Base-by-base conservation (phyloP, 1,140 invertebrate genomes). In the Pseudomyrmex concolor region DNA sequence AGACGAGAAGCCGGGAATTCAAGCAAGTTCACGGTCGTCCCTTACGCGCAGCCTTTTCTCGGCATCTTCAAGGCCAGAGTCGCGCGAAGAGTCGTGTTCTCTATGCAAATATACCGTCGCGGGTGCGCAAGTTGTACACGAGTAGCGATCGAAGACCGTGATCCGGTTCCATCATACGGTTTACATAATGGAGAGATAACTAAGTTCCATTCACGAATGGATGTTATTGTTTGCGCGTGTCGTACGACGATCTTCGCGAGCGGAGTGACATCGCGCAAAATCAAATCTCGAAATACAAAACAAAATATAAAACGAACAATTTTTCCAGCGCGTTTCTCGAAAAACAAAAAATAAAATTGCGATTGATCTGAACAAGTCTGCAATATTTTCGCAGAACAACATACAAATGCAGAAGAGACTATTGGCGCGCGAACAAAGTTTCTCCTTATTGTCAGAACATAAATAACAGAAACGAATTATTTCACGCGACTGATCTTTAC, bases 11-110 rank as follows among this genome's bases (percentile, higher is more conserved):
- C 67, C 59, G 54, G 48, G 68, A 76, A 88, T 85, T 77, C 55
- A 83, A 78, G 84, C 90, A 93, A 94, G 92, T 94, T 93, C 92
- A 94, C 87, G 92, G 91, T 90, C 92, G 88, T 86, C 89, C 87
- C 84, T 86, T 84, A 84, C 72, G 63, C 71, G 70, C 85, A 89
- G 74, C 70, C 88, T 85, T 91, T 84, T 87, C 68, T 84, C 85
- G 76, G 80, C 78, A 83, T 91, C 88, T 85, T 89, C 92, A 93
- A 93, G 91, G 92, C 88, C 91, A 93, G 25, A n/a, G n/a, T n/a
- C n/a, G 19, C 43, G 63, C n/a, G 71, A 66, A 73, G 66, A 43
- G 85, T 70, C 77, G 70, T 86, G 72, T 81, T 89, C 86, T 87
- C 86, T 88, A 88, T 89, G 84, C 78, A 89, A 89, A 89, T 89